A percentile compares a stretch with the other conserved stretches of the same genome.
phyloP scores from a whole-genome alignment of 2,113 vertebrate species.

The Stegostoma tigrinum region DNA sequence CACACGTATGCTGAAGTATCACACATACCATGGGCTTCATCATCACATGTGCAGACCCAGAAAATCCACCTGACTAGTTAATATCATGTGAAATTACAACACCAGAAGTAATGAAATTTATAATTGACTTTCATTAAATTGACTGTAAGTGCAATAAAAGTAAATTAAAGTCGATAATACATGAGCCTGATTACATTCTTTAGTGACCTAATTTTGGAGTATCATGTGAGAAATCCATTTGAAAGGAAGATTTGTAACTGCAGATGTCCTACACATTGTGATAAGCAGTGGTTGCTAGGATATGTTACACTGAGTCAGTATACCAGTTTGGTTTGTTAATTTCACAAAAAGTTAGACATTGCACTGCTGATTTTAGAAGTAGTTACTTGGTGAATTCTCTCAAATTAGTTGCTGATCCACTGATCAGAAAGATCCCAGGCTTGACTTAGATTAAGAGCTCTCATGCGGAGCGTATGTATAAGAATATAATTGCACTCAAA shows the following conservation, averaged over 20 bases:
- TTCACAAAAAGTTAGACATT: neutral
- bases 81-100: neutral
- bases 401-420: neutral
- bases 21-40: neutral
- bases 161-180: constrained; percentile 20
- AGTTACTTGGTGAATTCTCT: neutral
- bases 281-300: neutral
- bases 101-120: constrained; percentile 4
- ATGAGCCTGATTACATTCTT: neutral
- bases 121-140: constrained; percentile 9
- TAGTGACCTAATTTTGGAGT: neutral
- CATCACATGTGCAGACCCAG: neutral
- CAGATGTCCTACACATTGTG: neutral
- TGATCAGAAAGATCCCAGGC: neutral
- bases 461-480: neutral
- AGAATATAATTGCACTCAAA: neutral
- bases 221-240: neutral
- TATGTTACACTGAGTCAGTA: neutral
- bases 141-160: neutral
- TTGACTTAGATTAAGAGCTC: neutral
- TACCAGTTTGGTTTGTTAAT: neutral
- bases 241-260: neutral
- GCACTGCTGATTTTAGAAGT: neutral
- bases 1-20: neutral
- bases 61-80: neutral